Evolutionary conservation across 2,797 vertebrate species (phyloP).

Genomic region (Lemur catta): DNA sequence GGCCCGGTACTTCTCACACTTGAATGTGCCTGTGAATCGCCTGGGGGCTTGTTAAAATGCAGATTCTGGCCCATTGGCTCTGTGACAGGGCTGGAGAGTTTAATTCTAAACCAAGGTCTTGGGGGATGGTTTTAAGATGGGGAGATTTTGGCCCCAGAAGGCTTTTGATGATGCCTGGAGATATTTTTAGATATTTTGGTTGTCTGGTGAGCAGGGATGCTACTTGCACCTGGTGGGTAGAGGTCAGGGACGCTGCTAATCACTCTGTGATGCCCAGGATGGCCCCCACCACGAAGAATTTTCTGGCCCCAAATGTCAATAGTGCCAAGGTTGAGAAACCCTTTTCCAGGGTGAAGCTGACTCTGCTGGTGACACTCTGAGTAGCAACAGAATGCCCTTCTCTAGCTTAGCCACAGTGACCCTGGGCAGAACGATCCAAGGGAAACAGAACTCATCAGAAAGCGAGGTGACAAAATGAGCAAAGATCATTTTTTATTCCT

Average conservation of each 20-base stretch:
- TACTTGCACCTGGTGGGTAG: neutral
- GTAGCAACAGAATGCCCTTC: neutral
- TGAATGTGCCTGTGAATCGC: neutral
- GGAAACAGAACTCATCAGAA: neutral
- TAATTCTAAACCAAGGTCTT: neutral
- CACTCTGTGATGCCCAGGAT: neutral
- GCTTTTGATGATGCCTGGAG: neutral
- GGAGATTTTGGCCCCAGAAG: neutral
- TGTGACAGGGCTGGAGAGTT: neutral
- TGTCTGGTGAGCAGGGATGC: neutral
- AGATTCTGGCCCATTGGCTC: neutral
- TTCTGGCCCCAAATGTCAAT: neutral
- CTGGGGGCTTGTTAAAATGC: neutral
- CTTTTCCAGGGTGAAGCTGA: neutral
- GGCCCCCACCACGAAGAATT: neutral
- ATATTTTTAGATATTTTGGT: neutral
- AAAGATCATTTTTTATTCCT: constrained; percentile 1
- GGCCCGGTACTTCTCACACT: neutral
- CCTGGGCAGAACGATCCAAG: neutral
- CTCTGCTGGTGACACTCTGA: too few species aligned
- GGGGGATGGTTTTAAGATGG: neutral
- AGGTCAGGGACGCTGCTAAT: neutral
- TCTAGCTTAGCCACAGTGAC: neutral
- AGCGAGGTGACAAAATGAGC: constrained; percentile 35
- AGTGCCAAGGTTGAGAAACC: neutral